A percentile compares a stretch with the other conserved stretches of the same genome.
These are phyloP conservation scores for Drosophila paracracens DNA, from an alignment of 2,888 invertebrate species.

Conservation along the genomic window DNA sequence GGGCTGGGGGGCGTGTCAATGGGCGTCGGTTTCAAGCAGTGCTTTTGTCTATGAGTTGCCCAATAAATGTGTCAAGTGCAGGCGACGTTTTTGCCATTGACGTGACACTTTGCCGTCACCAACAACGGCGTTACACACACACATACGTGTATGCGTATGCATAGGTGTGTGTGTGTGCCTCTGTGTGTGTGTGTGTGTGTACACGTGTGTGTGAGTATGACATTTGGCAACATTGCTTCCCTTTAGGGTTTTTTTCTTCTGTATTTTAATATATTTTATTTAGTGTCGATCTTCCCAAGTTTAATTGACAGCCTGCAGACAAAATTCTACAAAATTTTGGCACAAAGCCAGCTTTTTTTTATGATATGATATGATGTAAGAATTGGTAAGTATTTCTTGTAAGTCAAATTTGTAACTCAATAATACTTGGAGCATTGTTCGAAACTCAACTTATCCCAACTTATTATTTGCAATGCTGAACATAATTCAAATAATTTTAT, in stretches of 20 bases:
- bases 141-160: conserved; percentile 1
- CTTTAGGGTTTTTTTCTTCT: conserved; percentile 23
- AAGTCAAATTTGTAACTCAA: neutral
- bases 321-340: neutral
- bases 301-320: neutral
- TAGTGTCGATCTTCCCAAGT: neutral
- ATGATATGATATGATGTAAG: too few relatives aligned
- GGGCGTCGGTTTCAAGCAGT: conserved; percentile 61
- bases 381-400: neutral
- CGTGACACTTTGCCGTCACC: conserved; percentile 64
- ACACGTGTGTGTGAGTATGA: conserved; percentile 15
- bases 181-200: conserved; percentile 15
- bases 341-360: neutral
- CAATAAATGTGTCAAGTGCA: conserved; percentile 79
- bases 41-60: conserved; percentile 76
- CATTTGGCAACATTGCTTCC: conserved; percentile 53
- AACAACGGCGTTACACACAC: conserved; percentile 18
- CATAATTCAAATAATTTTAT: neutral
- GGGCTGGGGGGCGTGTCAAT: conserved; percentile 52
- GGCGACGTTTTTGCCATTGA: conserved; percentile 75
- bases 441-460: neutral
- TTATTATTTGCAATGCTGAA: neutral
- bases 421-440: neutral
- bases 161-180: conserved; percentile 4
- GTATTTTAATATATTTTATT: conserved; percentile 18